These are phyloP conservation scores for Cisticola juncidis DNA, from an alignment of 2,113 vertebrate species.

Conservation along the genomic window DNA sequence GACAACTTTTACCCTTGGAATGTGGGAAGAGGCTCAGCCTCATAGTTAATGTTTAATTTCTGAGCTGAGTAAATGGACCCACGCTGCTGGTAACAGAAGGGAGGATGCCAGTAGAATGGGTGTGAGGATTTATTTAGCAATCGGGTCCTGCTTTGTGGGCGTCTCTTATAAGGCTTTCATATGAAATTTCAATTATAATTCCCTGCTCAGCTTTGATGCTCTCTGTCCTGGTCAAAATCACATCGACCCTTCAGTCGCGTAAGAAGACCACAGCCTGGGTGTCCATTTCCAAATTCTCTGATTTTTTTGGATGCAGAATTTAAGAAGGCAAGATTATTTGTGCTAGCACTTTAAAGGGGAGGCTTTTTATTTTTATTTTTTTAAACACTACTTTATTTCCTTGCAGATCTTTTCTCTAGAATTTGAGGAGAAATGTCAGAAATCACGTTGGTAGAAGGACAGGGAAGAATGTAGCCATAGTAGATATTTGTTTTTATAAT, in stretches of 20 bases:
- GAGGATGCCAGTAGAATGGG: neutral
- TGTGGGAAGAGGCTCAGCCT: slow-evolving; percentile 16
- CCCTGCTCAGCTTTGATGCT: neutral
- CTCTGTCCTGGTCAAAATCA: slow-evolving; percentile 11
- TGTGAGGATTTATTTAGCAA: slow-evolving; percentile 44
- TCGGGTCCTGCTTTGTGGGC: neutral
- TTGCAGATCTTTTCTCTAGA: neutral
- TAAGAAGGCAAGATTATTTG: slow-evolving; percentile 4
- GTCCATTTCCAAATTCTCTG: neutral
- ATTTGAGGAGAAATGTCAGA: neutral
- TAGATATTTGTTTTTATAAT: neutral
- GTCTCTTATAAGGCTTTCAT: slow-evolving; percentile 20
- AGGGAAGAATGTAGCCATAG: neutral
- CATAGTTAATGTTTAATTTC: slow-evolving; percentile 27
- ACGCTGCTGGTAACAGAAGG: neutral
- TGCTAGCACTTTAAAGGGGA: neutral
- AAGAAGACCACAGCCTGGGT: neutral
- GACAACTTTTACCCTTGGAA: slow-evolving; percentile 29
- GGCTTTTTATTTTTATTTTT: too few relatives aligned
- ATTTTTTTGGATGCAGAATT: neutral
- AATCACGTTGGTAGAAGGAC: neutral
- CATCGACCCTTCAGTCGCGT: neutral
- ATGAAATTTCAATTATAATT: slow-evolving; percentile 9
- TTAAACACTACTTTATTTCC: neutral
- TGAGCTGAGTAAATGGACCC: slow-evolving; percentile 13